phyloP scores from a whole-genome alignment of 2,888 invertebrate species.

The Tethea ocularis region DNA sequence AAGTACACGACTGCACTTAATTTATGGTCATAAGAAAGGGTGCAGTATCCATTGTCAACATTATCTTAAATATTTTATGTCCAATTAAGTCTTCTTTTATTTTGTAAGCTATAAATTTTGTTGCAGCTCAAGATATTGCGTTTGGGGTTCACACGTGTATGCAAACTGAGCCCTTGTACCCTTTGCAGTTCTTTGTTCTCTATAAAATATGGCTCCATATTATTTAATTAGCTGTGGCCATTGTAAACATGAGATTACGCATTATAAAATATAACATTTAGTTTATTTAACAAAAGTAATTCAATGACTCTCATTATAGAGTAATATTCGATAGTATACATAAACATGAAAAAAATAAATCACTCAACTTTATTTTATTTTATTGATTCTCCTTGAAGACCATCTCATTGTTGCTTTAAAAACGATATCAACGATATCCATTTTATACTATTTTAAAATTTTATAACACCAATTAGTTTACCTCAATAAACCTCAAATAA shows the following conservation, averaged over 20 bases:
- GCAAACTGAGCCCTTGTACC: conserved; percentile 37
- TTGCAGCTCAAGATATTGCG: conserved; percentile 46
- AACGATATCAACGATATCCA: neutral
- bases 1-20: conserved; percentile 67
- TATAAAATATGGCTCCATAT: conserved; percentile 36
- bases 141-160: conserved; percentile 35
- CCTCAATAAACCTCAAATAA: conserved; percentile 20
- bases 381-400: too few relatives aligned
- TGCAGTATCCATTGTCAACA: conserved; percentile 72
- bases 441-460: neutral
- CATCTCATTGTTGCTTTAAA: neutral
- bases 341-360: too few relatives aligned
- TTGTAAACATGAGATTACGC: neutral
- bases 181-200: conserved; percentile 41
- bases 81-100: conserved; percentile 65
- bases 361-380: too few relatives aligned
- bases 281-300: too few relatives aligned
- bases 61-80: conserved; percentile 77
- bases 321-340: too few relatives aligned
- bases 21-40: conserved; percentile 75
- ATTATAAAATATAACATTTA: too few relatives aligned
- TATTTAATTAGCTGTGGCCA: conserved; percentile 29
- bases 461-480: neutral
- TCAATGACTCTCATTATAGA: too few relatives aligned
- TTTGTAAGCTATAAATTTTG: conserved; percentile 63